Percentiles rank a stretch among this genome's conserved stretches.
These are phyloP conservation scores for Podotricha telesiphe DNA, from an alignment of 2,888 invertebrate species.

Conservation along the genomic window DNA sequence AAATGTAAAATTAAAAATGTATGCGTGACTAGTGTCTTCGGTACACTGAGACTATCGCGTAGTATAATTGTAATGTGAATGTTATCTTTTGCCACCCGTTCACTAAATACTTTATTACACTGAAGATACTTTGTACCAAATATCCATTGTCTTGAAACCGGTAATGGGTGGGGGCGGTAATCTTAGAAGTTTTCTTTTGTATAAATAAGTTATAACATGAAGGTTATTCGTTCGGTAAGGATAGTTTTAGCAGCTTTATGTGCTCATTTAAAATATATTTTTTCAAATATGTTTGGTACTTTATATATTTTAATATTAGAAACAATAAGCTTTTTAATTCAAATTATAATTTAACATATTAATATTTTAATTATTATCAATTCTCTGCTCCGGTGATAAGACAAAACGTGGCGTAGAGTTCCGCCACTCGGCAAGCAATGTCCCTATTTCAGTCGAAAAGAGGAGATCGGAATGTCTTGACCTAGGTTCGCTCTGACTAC, in stretches of 20 bases:
- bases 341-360: too few relatives aligned
- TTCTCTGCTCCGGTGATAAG: too few relatives aligned
- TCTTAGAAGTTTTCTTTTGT: conserved; percentile 23
- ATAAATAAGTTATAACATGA: neutral
- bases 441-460: too few relatives aligned
- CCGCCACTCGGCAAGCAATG: too few relatives aligned
- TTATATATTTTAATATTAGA: too few relatives aligned
- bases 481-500: too few relatives aligned
- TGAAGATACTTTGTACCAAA: conserved; percentile 67
- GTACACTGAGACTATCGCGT: conserved; percentile 37
- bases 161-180: conserved; percentile 26
- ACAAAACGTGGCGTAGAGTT: too few relatives aligned
- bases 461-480: too few relatives aligned
- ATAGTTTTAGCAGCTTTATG: neutral
- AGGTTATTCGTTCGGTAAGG: neutral
- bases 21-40: neutral
- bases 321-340: too few relatives aligned
- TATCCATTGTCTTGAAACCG: conserved; percentile 56
- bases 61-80: conserved; percentile 48
- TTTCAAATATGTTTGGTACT: too few relatives aligned
- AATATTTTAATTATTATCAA: too few relatives aligned
- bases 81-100: conserved; percentile 65
- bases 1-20: neutral
- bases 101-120: conserved; percentile 68
- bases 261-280: neutral